Evolutionary conservation across 2,113 vertebrate genomes (phyloP).

Genomic region (Anolis sagrei): DNA sequence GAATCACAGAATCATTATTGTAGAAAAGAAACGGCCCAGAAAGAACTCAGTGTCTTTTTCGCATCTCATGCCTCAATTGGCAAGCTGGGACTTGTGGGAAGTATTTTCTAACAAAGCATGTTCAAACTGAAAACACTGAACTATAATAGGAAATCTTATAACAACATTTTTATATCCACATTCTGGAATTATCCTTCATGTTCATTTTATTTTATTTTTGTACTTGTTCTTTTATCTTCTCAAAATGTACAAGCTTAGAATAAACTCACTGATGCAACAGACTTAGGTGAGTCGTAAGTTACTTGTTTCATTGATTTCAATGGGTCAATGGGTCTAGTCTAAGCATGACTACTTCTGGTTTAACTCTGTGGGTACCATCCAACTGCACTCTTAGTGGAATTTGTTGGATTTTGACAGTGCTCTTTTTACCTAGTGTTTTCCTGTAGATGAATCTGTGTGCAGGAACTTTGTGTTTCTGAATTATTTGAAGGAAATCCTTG

Average conservation of each 20-base stretch:
- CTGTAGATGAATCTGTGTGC: not conserved
- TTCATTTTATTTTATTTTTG: not conserved
- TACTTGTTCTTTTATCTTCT: not conserved
- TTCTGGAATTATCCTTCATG: not conserved
- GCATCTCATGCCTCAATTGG: conserved; percentile 26
- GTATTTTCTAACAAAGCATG: conserved; percentile 32
- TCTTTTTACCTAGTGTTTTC: not conserved
- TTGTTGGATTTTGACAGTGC: not conserved
- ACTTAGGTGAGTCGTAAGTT: not conserved
- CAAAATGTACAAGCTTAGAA: not conserved
- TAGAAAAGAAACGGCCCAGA: conserved; percentile 37
- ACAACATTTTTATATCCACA: not conserved
- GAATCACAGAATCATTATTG: conserved; percentile 31
- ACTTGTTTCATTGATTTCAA: not conserved
- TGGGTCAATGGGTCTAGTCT: not conserved
- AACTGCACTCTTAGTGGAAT: not conserved
- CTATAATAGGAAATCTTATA: conserved; percentile 7
- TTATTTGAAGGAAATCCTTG: not conserved
- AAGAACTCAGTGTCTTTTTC: conserved; percentile 24
- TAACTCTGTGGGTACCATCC: not conserved
- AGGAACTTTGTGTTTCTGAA: not conserved
- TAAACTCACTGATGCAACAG: not conserved
- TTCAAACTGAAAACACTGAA: conserved; percentile 29
- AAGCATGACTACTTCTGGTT: not conserved
- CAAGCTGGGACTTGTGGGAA: conserved; percentile 49